phyloP scores from a whole-genome alignment of 2,113 vertebrate genomes.

The Fulmarus glacialis region DNA sequence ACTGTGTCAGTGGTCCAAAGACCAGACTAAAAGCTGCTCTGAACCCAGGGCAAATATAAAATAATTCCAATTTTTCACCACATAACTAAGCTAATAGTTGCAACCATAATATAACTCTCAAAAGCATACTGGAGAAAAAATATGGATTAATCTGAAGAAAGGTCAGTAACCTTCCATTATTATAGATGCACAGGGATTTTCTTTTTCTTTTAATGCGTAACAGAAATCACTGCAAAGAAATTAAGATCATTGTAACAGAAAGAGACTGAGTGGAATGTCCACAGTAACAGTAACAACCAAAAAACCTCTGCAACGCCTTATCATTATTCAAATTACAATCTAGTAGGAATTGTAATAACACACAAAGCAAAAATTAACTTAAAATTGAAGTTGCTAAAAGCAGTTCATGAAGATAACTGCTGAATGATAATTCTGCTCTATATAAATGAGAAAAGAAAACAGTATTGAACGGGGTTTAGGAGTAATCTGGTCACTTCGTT shows the following conservation, averaged over 20 bases:
- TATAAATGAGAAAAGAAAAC: constrained; percentile 62
- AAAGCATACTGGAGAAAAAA: constrained; percentile 46
- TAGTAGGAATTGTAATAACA: constrained; percentile 54
- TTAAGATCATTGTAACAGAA: constrained; percentile 53
- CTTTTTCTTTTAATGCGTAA: constrained; percentile 49
- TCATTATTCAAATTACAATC: constrained; percentile 62
- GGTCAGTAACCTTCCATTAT: constrained; percentile 52
- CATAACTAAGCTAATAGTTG: constrained; percentile 35
- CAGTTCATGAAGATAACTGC: constrained; percentile 68
- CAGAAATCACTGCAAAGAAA: constrained; percentile 66
- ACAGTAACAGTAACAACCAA: constrained; percentile 50
- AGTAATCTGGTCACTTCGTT: constrained; percentile 75
- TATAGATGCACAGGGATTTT: constrained; percentile 53
- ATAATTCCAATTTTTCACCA: constrained; percentile 42
- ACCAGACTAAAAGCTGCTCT: constrained; percentile 53
- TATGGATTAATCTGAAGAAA: constrained; percentile 20
- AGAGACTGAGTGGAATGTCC: constrained; percentile 71
- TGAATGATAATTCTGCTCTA: constrained; percentile 52
- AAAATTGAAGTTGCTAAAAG: constrained; percentile 58
- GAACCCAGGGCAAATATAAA: constrained; percentile 50
- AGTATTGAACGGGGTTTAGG: constrained; percentile 49
- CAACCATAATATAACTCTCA: constrained; percentile 36
- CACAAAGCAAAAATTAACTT: constrained; percentile 70
- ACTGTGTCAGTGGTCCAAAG: constrained; percentile 10
- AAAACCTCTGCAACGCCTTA: constrained; percentile 43